These are phyloP conservation scores for Sterrhoptilus dennistouni DNA, from an alignment of 2,113 vertebrate species.

Conservation along the genomic window DNA sequence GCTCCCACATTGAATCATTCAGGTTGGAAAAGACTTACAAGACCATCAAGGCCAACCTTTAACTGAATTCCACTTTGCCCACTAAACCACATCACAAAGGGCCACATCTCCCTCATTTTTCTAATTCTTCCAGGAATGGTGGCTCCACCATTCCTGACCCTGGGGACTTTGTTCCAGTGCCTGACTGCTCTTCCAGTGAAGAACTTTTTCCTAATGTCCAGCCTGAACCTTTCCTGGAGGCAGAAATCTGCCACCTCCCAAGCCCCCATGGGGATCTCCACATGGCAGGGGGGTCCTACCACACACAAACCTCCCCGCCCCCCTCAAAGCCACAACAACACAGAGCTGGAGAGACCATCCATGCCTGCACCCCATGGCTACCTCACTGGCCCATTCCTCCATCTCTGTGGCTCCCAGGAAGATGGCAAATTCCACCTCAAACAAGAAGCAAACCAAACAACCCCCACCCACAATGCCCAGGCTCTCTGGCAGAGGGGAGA, in stretches of 20 bases:
- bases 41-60: not conserved
- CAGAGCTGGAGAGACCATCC: rapidly evolving
- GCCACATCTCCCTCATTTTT: not conserved
- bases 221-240: not conserved
- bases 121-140: rapidly evolving
- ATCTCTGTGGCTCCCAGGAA: not conserved
- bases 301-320: rapidly evolving
- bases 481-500: not conserved
- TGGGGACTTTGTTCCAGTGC: not conserved
- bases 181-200: not conserved
- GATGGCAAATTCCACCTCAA: not conserved
- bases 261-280: rapidly evolving
- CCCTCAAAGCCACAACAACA: not conserved
- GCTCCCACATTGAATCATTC: not conserved
- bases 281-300: rapidly evolving
- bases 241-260: not conserved
- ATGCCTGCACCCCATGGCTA: rapidly evolving
- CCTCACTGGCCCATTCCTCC: not conserved
- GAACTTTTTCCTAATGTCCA: not conserved
- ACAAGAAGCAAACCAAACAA: not conserved
- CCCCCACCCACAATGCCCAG: not conserved
- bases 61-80: not conserved
- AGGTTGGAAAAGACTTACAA: not conserved
- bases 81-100: not conserved
- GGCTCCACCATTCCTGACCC: not conserved